Base-by-base conservation (phyloP, 2,888 invertebrate genomes). In the Gonocerus acuteangulatus region DNA sequence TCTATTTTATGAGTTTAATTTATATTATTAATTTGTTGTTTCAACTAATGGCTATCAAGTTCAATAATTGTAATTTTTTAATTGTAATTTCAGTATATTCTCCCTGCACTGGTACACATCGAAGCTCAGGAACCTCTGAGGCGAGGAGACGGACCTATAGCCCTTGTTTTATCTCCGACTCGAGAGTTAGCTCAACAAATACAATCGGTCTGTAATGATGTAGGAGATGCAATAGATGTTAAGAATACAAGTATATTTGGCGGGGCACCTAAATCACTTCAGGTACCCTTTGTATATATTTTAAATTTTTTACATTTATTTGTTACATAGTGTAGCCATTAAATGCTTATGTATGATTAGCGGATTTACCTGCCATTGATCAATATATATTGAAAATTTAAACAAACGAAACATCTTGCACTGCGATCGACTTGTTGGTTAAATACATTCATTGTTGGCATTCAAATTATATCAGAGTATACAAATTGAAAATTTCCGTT, bases 221-320 rank as follows among this genome's bases (percentile, higher is more conserved):
- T 95, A 76, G 94, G 95, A 48, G 83, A 88, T 64, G 85, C 86
- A 62, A 89, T 94, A 11, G 83, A 86, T 70, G 87, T 96, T 23
- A 81, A 89, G 42, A 92, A 93, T 74, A 92, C 93, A 0, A 97
- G 96, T 72, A 85, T 96, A 44, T 97, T 96, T 74, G 97, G 97
- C 42, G 97, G 97, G 15, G 95, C 97, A 1, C 93, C 95, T 0
- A 96, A 95, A 74, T 93, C 90, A 27, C 89, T 90, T 7, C 95
- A 96, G 73, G 87, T 70, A 62, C 45, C 22, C 42, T n/a, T n/a
- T 11, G n/a, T 56, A 11, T 34, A 11, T 11, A 34, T 34, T 34
- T 34, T 9, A 11, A 34, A 11, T 34, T 11, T 34, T 34, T 34
- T n/a, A n/a, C n/a, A n/a, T n/a, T n/a, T n/a, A n/a, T n/a, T n/a